These are phyloP conservation scores for Columba guinea DNA, from an alignment of 2,797 vertebrate species.

Conservation along the genomic window DNA sequence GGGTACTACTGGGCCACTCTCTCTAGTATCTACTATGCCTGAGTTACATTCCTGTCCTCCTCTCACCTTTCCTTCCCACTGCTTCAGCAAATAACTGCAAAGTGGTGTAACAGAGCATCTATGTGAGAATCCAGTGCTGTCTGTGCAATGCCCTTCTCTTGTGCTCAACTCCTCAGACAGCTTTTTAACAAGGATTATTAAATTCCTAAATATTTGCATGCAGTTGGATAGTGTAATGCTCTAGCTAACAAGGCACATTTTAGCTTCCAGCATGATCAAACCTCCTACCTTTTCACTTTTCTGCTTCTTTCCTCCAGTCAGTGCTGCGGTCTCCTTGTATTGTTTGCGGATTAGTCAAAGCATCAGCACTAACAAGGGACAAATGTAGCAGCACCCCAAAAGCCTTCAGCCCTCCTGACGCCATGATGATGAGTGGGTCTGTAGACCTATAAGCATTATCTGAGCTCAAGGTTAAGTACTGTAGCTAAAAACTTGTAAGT, in stretches of 20 bases:
- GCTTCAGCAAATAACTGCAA: not conserved
- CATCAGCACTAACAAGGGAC: not conserved
- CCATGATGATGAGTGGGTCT: too few species aligned
- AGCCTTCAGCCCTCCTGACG: not conserved
- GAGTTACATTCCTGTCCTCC: not conserved
- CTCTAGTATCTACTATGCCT: not conserved
- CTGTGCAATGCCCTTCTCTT: not conserved
- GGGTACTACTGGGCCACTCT: not conserved
- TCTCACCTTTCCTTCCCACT: not conserved
- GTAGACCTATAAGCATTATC: fast-evolving
- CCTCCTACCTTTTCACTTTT: not conserved
- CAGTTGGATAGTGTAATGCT: not conserved
- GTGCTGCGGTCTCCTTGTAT: not conserved
- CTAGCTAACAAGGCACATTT: not conserved
- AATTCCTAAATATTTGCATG: not conserved
- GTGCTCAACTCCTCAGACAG: not conserved
- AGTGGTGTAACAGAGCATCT: not conserved
- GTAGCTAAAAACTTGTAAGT: not conserved
- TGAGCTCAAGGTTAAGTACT: not conserved
- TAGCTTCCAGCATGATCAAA: not conserved
- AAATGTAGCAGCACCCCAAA: not conserved
- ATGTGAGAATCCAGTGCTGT: not conserved
- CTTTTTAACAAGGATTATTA: not conserved
- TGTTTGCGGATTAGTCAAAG: not conserved
- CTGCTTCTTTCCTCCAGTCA: not conserved